Conservation (phyloP, 2,797 vertebrate genomes). For the Arctocebus calabarensis region DNA sequence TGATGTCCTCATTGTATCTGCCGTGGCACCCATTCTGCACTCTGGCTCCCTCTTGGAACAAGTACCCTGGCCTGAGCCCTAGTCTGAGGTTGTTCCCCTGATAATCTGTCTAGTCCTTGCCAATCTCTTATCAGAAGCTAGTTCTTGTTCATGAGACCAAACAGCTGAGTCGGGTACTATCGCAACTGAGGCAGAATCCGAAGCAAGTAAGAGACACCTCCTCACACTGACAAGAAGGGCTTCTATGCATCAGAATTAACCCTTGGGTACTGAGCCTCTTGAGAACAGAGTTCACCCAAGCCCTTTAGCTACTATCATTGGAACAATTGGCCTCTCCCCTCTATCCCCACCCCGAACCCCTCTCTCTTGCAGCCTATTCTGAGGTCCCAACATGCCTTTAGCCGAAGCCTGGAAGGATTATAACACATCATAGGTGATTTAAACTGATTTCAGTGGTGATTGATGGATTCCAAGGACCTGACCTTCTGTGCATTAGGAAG, state of each 20-base stretch:
- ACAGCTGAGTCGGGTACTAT: background rate
- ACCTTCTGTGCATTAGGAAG: constrained; percentile 73
- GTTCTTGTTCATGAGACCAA: background rate
- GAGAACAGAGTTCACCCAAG: background rate
- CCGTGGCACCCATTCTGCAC: background rate
- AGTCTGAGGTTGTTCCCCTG: background rate
- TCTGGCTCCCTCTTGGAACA: background rate
- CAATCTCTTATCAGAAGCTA: background rate
- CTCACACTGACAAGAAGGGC: background rate
- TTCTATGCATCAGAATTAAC: background rate
- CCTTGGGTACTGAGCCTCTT: background rate
- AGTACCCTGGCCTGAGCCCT: background rate
- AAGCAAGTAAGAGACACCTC: background rate
- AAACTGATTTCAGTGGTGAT: constrained; percentile 69
- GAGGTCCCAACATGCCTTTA: constrained; percentile 15
- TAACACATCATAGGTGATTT: constrained; percentile 69
- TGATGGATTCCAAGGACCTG: constrained; percentile 75
- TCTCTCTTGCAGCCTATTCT: background rate
- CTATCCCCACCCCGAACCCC: background rate
- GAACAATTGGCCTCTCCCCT: background rate
- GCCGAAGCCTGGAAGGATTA: constrained; percentile 43
- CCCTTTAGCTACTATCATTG: background rate
- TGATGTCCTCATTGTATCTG: background rate
- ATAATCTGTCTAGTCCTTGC: background rate
- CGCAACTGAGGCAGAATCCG: background rate